Percentiles rank a stretch among this genome's conserved stretches.
These are phyloP conservation scores for Stratiomys singularior DNA, from an alignment of 2,888 invertebrate species.

Conservation along the genomic window DNA sequence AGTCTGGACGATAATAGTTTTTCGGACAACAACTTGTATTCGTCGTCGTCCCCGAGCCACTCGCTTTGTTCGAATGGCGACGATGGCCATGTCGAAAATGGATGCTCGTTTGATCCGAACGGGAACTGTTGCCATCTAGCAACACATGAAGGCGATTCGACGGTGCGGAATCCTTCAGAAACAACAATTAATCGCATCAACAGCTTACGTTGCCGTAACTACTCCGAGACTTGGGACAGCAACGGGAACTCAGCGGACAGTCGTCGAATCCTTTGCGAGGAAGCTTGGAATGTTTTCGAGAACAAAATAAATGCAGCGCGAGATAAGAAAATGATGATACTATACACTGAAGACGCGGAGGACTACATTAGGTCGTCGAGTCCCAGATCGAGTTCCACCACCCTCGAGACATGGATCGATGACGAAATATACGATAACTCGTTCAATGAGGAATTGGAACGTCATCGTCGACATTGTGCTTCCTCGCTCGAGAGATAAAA, in stretches of 20 bases:
- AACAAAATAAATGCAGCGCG: slow-evolving; percentile 57
- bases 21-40: slow-evolving; percentile 38
- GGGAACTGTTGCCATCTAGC: slow-evolving; percentile 39
- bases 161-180: slow-evolving; percentile 14
- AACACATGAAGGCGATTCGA: not conserved
- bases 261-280: slow-evolving; percentile 46
- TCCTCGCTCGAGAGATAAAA: slow-evolving; percentile 49
- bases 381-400: slow-evolving; percentile 63
- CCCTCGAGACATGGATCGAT: slow-evolving; percentile 65
- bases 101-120: slow-evolving; percentile 24
- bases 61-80: slow-evolving; percentile 21
- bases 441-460: slow-evolving; percentile 56
- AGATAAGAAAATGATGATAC: slow-evolving; percentile 54
- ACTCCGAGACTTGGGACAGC: slow-evolving; percentile 40
- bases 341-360: slow-evolving; percentile 51
- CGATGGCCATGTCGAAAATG: not conserved
- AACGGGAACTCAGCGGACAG: slow-evolving; percentile 49
- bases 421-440: slow-evolving; percentile 59
- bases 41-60: slow-evolving; percentile 25
- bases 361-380: slow-evolving; percentile 59
- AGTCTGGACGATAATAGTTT: slow-evolving; percentile 44
- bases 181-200: slow-evolving; percentile 44
- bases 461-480: slow-evolving; percentile 52
- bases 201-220: slow-evolving; percentile 38
- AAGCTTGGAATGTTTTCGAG: slow-evolving; percentile 58